Evolutionary conservation across 2,113 vertebrate genomes (phyloP).

Genomic region (Daphoenositta chrysoptera): DNA sequence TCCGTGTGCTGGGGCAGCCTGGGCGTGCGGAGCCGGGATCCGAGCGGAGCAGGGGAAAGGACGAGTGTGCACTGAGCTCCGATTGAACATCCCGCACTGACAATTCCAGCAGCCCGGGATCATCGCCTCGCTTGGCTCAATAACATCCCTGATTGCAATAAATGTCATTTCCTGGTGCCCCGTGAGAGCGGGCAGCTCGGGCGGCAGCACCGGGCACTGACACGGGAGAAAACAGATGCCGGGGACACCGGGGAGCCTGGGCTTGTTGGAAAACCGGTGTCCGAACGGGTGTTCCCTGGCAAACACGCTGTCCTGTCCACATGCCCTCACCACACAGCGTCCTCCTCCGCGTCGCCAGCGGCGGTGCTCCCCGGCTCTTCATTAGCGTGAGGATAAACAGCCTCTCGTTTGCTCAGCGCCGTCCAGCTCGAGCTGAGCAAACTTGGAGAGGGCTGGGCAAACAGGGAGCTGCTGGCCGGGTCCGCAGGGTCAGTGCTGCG

Average conservation of each 20-base stretch:
- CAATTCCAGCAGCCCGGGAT: background rate
- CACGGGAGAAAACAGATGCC: background rate
- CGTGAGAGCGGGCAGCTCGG: background rate
- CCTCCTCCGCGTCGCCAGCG: background rate
- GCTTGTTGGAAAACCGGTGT: background rate
- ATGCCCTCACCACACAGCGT: constrained; percentile 46
- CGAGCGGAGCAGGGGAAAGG: background rate
- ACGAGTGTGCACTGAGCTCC: background rate
- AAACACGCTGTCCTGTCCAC: background rate
- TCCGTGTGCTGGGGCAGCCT: background rate
- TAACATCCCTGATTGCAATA: background rate
- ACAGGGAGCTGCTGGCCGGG: constrained; percentile 54
- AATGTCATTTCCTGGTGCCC: accelerated
- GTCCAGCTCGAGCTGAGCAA: constrained; percentile 53
- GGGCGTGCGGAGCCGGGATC: background rate
- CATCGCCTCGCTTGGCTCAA: background rate
- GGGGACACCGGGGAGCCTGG: accelerated
- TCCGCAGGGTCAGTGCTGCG: constrained; percentile 7
- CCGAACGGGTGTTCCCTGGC: background rate
- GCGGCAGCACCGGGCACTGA: background rate
- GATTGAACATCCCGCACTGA: background rate
- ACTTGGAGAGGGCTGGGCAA: constrained; percentile 65
- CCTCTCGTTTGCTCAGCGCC: constrained; percentile 46
- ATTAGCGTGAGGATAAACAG: constrained; percentile 63
- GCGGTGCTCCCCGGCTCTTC: constrained; percentile 44